A percentile compares a stretch with the other conserved stretches of the same genome.
Conservation (phyloP, 2,888 invertebrate genomes). For the Dicyrtomina minuta region DNA sequence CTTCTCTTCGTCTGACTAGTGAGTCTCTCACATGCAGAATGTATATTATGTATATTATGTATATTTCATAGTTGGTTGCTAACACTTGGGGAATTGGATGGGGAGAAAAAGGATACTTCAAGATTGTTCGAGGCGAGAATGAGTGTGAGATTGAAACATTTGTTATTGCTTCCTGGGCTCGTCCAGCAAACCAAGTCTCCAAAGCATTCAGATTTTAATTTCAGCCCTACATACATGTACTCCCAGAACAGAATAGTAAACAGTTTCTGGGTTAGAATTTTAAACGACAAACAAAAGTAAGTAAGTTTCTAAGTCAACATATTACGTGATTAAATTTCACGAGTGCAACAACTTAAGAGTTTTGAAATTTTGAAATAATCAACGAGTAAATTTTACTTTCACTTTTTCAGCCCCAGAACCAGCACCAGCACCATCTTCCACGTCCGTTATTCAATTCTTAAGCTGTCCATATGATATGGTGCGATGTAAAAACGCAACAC, state of each 20-base stretch:
- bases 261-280: too few relatives aligned
- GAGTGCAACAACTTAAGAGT: too few relatives aligned
- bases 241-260: too few relatives aligned
- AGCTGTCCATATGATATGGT: too few relatives aligned
- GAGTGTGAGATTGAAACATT: conserved; percentile 89
- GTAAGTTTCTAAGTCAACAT: too few relatives aligned
- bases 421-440: neutral
- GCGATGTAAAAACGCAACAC: too few relatives aligned
- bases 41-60: too few relatives aligned
- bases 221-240: neutral
- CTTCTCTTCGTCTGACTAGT: neutral
- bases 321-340: too few relatives aligned
- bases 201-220: conserved; percentile 27
- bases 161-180: conserved; percentile 77
- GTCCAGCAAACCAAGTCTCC: conserved; percentile 53
- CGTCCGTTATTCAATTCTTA: neutral
- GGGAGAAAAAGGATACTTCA: conserved; percentile 91
- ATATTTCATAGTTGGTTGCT: conserved; percentile 72
- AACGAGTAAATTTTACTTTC: too few relatives aligned
- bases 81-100: conserved; percentile 92
- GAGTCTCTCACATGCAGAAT: conserved; percentile 1
- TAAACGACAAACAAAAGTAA: too few relatives aligned
- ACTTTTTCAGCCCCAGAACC: neutral
- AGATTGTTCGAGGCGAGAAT: conserved; percentile 77
- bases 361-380: too few relatives aligned